phyloP scores from a whole-genome alignment of 2,113 vertebrate genomes.

The Etia nguti region DNA sequence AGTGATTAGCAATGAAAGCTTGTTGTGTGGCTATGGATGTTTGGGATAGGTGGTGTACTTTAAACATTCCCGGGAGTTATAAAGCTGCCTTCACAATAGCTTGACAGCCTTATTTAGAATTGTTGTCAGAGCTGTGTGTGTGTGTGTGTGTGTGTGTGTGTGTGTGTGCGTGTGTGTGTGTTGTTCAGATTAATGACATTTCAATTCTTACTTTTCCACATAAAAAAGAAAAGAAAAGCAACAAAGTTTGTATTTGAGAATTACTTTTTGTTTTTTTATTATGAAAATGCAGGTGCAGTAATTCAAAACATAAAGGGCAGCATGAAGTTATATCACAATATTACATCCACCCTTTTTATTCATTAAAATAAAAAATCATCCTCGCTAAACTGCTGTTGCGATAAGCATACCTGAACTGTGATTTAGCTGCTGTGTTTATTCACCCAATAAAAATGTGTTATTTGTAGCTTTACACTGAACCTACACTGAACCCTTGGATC shows the following conservation, averaged over 20 bases:
- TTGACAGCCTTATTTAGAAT: background rate
- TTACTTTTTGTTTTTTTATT: background rate
- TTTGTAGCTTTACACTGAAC: background rate
- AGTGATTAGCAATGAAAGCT: background rate
- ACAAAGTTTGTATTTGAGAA: background rate
- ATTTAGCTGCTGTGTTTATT: background rate
- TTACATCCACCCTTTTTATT: background rate
- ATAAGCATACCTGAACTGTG: background rate
- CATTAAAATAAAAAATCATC: background rate
- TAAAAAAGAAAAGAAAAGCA: background rate
- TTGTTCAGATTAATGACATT: background rate
- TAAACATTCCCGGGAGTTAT: slow-evolving; percentile 13
- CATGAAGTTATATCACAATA: background rate
- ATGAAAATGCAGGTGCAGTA: background rate
- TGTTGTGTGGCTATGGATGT: background rate
- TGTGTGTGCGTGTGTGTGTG: background rate
- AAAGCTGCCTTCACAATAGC: background rate
- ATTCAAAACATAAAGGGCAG: background rate
- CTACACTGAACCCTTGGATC: background rate
- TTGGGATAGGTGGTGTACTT: background rate
- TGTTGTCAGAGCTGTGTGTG: background rate
- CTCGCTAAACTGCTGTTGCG: background rate
- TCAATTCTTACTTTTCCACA: background rate
- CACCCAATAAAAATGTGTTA: background rate
- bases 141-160: too few species aligned